Evolutionary conservation across 2,888 invertebrate genomes (phyloP).

Genomic region (Nesidiocoris tenuis): DNA sequence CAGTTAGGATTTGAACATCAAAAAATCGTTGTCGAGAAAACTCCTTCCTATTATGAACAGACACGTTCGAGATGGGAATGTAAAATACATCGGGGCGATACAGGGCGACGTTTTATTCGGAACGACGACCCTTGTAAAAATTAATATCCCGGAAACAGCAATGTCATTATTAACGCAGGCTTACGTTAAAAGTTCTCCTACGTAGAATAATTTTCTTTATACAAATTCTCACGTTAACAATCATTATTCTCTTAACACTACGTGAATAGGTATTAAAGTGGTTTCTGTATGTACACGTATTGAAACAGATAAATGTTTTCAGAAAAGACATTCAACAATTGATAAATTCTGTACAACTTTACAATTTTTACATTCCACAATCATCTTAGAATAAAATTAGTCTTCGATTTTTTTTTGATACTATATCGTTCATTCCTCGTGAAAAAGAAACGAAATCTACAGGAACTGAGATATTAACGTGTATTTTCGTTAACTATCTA

Average conservation of each 20-base stretch:
- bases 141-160: too few relatives aligned
- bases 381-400: slow-evolving; percentile 35
- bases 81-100: too few relatives aligned
- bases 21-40: too few relatives aligned
- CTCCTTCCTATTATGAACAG: too few relatives aligned
- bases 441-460: slow-evolving; percentile 24
- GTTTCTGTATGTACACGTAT: slow-evolving; percentile 25
- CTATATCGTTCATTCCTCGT: slow-evolving; percentile 25
- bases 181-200: slow-evolving; percentile 27
- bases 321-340: slow-evolving; percentile 15
- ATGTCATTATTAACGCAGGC: too few relatives aligned
- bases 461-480: slow-evolving; percentile 22
- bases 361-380: slow-evolving; percentile 46
- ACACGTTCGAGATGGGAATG: too few relatives aligned
- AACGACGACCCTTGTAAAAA: slow-evolving; percentile 15
- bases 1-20: too few relatives aligned
- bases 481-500: too few relatives aligned
- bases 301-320: slow-evolving; percentile 13
- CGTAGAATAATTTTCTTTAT: slow-evolving; percentile 15
- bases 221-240: slow-evolving; percentile 23
- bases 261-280: slow-evolving; percentile 4
- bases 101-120: too few relatives aligned
- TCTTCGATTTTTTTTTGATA: slow-evolving; percentile 21
- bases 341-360: slow-evolving; percentile 47
- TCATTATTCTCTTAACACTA: slow-evolving; percentile 2